phyloP scores from a whole-genome alignment of 2,797 vertebrate species.

The Sandelia bainsii region DNA sequence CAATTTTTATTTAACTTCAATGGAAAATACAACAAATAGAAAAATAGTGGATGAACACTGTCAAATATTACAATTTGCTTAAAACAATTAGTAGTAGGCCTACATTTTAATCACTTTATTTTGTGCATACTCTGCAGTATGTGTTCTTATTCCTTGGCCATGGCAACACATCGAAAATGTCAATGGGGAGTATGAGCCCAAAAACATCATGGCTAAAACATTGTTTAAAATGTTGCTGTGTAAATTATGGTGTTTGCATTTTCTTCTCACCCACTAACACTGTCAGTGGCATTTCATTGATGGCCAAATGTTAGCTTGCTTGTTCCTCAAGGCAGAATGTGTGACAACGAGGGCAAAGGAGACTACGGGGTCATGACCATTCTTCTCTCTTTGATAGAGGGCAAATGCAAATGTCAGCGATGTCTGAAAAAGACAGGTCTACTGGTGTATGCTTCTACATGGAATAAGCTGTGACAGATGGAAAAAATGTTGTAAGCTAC shows the following conservation, averaged over 20 bases:
- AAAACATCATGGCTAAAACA: neutral
- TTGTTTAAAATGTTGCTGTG: conserved; percentile 6
- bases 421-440: conserved; percentile 79
- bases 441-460: conserved; percentile 60
- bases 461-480: conserved; percentile 80
- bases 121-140: neutral
- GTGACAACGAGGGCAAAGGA: conserved; percentile 47
- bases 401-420: conserved; percentile 86
- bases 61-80: neutral
- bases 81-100: neutral
- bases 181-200: neutral
- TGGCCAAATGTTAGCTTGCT: conserved; percentile 37
- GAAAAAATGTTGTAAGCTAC: conserved; percentile 36
- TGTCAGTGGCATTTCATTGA: conserved; percentile 16
- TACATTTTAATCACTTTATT: neutral
- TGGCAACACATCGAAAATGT: neutral
- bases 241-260: conserved; percentile 7
- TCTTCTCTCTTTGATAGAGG: conserved; percentile 80
- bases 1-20: neutral
- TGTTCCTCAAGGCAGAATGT: conserved; percentile 57
- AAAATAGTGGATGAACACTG: neutral
- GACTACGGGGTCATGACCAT: conserved; percentile 65
- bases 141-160: neutral
- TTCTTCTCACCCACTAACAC: conserved; percentile 12
- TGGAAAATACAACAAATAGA: neutral